phyloP scores from a whole-genome alignment of 2,888 invertebrate species.

The Volucella bombylans region DNA sequence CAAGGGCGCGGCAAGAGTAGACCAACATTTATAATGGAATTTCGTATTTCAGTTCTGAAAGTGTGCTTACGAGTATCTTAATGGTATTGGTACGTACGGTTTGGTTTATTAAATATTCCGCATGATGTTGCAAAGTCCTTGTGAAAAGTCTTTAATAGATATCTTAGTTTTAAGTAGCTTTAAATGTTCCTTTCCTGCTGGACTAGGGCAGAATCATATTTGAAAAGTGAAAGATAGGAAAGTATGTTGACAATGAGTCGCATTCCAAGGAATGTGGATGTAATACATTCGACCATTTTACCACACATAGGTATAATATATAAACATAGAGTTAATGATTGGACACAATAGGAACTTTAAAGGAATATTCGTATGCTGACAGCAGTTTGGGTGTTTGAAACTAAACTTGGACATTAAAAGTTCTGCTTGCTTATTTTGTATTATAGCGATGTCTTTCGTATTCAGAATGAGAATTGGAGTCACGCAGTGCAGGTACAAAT shows the following conservation, averaged over 20 bases:
- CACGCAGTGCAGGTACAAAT: no score
- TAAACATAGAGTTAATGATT: no score
- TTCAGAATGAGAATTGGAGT: no score
- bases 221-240: neutral
- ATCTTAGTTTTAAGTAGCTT: slow-evolving; percentile 24
- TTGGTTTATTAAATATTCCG: slow-evolving; percentile 41
- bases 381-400: no score
- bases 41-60: slow-evolving; percentile 32
- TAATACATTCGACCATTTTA: no score
- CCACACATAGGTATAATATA: no score
- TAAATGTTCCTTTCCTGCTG: slow-evolving; percentile 11
- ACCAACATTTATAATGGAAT: slow-evolving; percentile 47
- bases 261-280: neutral
- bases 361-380: no score
- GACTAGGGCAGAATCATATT: neutral
- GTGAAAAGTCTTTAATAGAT: slow-evolving; percentile 36
- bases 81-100: slow-evolving; percentile 23
- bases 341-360: no score
- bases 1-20: neutral
- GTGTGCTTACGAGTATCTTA: slow-evolving; percentile 32
- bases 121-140: slow-evolving; percentile 14
- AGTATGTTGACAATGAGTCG: neutral
- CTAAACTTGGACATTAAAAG: no score
- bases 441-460: no score
- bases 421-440: no score